Evolutionary conservation across 2,113 vertebrate genomes (phyloP).

Genomic region (Indicator maculatus): DNA sequence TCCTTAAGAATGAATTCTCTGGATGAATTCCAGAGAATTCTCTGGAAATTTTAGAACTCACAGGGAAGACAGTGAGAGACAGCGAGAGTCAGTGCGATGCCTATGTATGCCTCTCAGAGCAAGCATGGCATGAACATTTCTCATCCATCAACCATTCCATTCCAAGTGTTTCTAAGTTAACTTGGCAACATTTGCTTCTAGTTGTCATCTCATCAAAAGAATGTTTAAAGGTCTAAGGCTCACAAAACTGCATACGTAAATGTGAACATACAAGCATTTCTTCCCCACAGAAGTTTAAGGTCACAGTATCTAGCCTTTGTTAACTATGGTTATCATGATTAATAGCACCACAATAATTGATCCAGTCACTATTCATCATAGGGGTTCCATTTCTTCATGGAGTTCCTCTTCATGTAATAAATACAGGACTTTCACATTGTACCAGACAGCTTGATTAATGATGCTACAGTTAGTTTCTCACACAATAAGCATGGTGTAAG

Average conservation of each 20-base stretch:
- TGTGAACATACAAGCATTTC: background rate
- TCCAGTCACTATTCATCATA: constrained; percentile 75
- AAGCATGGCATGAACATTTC: background rate
- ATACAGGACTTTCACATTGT: constrained; percentile 65
- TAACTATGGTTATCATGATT: constrained; percentile 72
- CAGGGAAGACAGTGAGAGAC: background rate
- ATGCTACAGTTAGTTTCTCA: constrained; percentile 77
- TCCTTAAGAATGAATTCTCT: background rate
- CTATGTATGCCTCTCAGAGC: background rate
- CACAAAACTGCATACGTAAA: background rate
- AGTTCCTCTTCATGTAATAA: constrained; percentile 76
- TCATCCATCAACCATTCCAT: background rate
- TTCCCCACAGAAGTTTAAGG: background rate
- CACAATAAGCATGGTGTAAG: constrained; percentile 74
- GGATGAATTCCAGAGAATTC: background rate
- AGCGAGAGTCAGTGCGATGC: background rate
- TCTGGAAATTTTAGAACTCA: background rate
- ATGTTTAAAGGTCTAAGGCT: background rate
- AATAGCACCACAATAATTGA: constrained; percentile 73
- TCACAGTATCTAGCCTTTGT: background rate
- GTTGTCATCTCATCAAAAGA: constrained; percentile 20
- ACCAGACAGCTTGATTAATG: constrained; percentile 82
- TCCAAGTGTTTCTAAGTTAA: background rate
- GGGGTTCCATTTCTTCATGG: constrained; percentile 68
- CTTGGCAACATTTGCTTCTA: background rate